phyloP scores from a whole-genome alignment of 2,797 vertebrate species.

The Pteronotus mesoamericanus region DNA sequence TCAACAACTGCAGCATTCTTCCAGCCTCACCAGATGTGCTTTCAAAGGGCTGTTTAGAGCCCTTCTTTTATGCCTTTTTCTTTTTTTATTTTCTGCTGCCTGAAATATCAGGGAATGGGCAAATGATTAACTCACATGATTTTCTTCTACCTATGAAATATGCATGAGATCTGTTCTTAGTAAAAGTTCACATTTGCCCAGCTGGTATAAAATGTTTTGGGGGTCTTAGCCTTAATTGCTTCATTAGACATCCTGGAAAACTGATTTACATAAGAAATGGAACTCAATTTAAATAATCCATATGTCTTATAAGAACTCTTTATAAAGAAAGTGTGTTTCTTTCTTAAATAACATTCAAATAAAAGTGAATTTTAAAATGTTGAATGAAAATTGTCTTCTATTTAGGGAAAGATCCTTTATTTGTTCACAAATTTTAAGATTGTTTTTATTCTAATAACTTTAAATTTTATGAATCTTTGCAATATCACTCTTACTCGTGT shows the following conservation, averaged over 20 bases:
- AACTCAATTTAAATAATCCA: background rate
- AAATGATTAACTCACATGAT: constrained; percentile 51
- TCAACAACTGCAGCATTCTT: constrained; percentile 38
- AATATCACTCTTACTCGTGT: background rate
- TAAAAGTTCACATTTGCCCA: constrained; percentile 49
- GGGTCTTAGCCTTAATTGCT: background rate
- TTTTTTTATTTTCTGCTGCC: constrained; percentile 46
- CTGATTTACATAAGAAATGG: constrained; percentile 17
- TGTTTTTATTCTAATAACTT: background rate
- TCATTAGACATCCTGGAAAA: constrained; percentile 40
- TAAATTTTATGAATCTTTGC: background rate
- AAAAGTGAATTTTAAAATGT: background rate
- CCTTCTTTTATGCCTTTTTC: background rate
- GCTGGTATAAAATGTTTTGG: constrained; percentile 24
- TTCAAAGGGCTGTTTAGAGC: constrained; percentile 52
- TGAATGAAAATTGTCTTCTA: background rate
- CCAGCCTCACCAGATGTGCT: constrained; percentile 58
- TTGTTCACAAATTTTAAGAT: background rate
- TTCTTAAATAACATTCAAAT: background rate
- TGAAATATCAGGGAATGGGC: constrained; percentile 63
- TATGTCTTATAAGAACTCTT: background rate
- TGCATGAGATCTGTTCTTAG: constrained; percentile 44
- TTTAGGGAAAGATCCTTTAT: background rate
- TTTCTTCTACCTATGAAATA: constrained; percentile 61
- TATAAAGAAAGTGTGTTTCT: background rate